Base-by-base conservation (phyloP, 2,113 vertebrate species). In the Eudyptes chrysolophus region DNA sequence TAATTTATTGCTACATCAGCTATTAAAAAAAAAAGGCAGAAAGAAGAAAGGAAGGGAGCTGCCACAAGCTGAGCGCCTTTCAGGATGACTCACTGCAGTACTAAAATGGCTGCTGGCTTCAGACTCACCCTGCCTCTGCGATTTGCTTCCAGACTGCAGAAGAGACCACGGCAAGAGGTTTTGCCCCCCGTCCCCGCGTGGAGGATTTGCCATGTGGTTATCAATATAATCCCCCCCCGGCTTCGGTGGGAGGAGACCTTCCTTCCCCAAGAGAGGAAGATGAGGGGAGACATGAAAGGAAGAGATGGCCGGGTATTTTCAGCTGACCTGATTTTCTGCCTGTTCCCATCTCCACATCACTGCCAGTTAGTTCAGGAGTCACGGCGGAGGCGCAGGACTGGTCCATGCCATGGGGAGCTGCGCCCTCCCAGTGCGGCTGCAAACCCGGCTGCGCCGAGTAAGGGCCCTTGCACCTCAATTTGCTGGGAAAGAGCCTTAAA, bases 51-150 rank as follows among this genome's bases (percentile, higher is more conserved):
- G 77, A 93, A 92, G 30, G 78, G 87, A 96, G 91, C 92, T 84
- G 92, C 81, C 87, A 89, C 81, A 94, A 96, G 80, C 96, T 84
- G 91, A 81, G 95, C 13, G 86, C 86, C 60, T 93, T 93, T 87
- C 1, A 80, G 84, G 87, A 93, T 98, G 97, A 97, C 72, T 98
- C 97, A 98, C 94, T 89, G 89, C 94, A 84, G 87, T 30, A 32
- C 90, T 89, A 94, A 90, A 87, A 97, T 92, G 95, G 96, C 96
- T 97, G 96, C 94, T 94, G 83, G 94, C 96, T 96, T 94, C 97
- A 90, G 80, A 54, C 75, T 94, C 93, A 46, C 84, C 95, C 95
- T 91, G 85, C 92, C 87, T 96, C 84, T 78, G 89, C 2, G 7
- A 76, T 92, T 92, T 61, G 32, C 77, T 93, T 87, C 86, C 95